Evolutionary conservation across 30 jellyfish, hydroid and myxozoan genomes (phyloP).

Genomic region (Cassiopea andromeda): DNA sequence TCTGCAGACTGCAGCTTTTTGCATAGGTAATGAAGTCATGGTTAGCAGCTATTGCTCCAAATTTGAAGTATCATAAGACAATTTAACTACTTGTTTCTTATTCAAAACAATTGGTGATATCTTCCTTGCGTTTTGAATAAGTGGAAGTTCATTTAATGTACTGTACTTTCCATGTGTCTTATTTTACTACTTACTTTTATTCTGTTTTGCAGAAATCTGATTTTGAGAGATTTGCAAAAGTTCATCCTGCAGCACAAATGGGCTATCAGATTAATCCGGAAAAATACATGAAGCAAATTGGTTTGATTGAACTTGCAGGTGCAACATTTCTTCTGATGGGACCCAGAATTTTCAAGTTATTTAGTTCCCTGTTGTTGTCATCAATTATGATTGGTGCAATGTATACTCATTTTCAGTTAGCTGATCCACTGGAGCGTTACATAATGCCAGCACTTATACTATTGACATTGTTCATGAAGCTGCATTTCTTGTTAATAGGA

Average conservation of each 20-base stretch:
- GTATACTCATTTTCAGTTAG: constrained; percentile 61
- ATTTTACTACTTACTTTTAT: background rate
- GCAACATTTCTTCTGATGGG: constrained; percentile 80
- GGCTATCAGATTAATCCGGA: constrained; percentile 86
- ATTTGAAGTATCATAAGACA: no score
- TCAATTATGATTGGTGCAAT: constrained; percentile 91
- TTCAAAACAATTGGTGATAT: no score
- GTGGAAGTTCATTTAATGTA: no score
- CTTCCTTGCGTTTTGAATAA: no score
- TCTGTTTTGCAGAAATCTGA: constrained; percentile 62
- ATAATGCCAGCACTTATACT: constrained; percentile 58
- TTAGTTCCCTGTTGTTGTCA: constrained; percentile 75
- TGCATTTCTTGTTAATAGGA: constrained; percentile 70
- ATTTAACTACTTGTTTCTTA: no score
- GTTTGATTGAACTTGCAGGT: constrained; percentile 80
- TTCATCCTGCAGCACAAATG: constrained; percentile 86
- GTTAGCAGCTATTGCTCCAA: no score
- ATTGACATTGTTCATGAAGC: constrained; percentile 61
- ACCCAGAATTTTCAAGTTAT: constrained; percentile 66
- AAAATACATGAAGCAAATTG: constrained; percentile 85
- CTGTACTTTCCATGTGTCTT: background rate
- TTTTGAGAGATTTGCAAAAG: constrained; percentile 75
- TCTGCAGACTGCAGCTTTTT: background rate
- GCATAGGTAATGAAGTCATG: no score
- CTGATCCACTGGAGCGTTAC: constrained; percentile 40